Percentiles rank a stretch among this genome's conserved stretches.
Evolutionary conservation across 2,797 vertebrate genomes (phyloP).

Genomic region (Parambassis ranga): DNA sequence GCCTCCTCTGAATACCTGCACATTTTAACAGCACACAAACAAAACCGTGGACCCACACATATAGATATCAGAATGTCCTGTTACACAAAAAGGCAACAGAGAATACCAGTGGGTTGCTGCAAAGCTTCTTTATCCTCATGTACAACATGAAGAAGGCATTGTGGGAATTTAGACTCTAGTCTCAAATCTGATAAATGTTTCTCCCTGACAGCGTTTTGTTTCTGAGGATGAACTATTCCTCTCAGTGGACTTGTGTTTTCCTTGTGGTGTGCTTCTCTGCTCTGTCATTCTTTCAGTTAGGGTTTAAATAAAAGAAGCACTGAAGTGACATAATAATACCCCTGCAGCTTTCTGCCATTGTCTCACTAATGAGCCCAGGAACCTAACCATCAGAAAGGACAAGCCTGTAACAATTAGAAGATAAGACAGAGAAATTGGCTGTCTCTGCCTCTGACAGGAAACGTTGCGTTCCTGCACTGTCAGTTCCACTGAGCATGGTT

Average conservation of each 20-base stretch:
- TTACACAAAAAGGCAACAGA: not conserved
- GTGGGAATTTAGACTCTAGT: slow-evolving; percentile 25
- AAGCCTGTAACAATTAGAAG: slow-evolving; percentile 53
- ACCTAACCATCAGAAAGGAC: slow-evolving; percentile 35
- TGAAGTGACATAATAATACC: slow-evolving; percentile 49
- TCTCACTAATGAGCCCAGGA: slow-evolving; percentile 52
- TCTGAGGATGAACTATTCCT: slow-evolving; percentile 28
- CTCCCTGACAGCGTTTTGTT: slow-evolving; percentile 33
- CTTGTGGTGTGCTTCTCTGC: slow-evolving; percentile 12
- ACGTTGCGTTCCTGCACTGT: slow-evolving; percentile 38
- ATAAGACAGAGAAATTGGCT: slow-evolving; percentile 50
- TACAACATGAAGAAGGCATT: slow-evolving; percentile 1
- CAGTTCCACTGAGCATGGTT: slow-evolving; percentile 45
- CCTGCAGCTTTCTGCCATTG: slow-evolving; percentile 35
- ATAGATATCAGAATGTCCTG: not conserved
- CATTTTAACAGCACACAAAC: slow-evolving; percentile 26
- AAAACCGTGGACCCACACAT: not conserved
- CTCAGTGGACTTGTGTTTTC: slow-evolving; percentile 30
- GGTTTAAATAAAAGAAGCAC: slow-evolving; percentile 16
- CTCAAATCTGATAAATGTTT: slow-evolving; percentile 20
- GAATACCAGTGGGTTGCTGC: slow-evolving; percentile 1
- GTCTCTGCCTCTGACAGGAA: slow-evolving; percentile 49
- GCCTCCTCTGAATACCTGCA: slow-evolving; percentile 40
- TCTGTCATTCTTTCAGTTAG: slow-evolving; percentile 33
- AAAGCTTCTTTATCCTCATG: not conserved